Percentiles rank a stretch among this genome's conserved stretches.
Conservation (phyloP, 1,140 invertebrate species). For the Planococcus citri region DNA sequence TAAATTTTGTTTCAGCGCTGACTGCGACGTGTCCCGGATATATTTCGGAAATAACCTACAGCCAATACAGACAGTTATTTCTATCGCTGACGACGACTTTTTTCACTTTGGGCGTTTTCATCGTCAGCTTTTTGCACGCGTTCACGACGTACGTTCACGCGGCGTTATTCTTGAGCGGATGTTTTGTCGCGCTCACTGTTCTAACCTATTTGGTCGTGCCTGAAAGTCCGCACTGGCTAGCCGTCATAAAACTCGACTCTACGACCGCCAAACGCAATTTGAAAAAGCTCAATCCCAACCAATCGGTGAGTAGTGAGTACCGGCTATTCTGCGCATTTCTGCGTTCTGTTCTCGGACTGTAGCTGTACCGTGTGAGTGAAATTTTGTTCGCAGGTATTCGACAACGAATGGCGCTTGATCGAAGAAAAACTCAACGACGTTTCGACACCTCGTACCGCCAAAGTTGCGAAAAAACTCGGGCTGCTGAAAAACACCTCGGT, state of each 20-base stretch:
- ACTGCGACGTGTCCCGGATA: not conserved
- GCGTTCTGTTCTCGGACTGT: no score
- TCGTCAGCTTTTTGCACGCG: not conserved
- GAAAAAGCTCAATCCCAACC: not conserved
- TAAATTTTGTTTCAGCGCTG: conserved; percentile 1
- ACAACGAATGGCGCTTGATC: not conserved
- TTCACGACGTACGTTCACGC: not conserved
- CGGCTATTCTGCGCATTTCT: not conserved
- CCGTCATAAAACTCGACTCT: not conserved
- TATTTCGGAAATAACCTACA: not conserved
- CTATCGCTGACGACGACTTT: not conserved
- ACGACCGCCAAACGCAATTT: not conserved
- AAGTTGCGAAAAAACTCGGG: not conserved
- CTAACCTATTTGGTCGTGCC: not conserved
- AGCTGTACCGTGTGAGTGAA: no score
- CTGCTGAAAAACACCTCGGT: not conserved
- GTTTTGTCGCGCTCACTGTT: not conserved
- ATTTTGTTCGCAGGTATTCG: not conserved
- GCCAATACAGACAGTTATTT: not conserved
- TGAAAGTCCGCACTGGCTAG: conserved; percentile 9
- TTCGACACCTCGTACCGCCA: not conserved
- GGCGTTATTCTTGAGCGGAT: not conserved
- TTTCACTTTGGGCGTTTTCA: not conserved
- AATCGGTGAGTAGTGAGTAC: not conserved
- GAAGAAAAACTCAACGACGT: not conserved